Evolutionary conservation across 2,888 invertebrate species (phyloP).

Genomic region (Parapristionchus giblindavisi): DNA sequence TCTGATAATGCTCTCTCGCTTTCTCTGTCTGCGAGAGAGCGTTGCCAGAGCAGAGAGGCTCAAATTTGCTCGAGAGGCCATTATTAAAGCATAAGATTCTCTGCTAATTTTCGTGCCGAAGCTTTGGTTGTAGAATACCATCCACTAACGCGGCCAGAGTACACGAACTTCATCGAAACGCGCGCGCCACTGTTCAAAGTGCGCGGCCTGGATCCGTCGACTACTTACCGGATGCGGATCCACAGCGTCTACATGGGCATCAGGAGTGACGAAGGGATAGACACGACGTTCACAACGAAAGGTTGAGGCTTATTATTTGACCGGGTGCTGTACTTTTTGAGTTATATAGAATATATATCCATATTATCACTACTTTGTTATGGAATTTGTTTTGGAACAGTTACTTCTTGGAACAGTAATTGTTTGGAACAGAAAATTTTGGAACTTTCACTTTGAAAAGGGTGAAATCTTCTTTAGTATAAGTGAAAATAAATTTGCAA

Average conservation of each 20-base stretch:
- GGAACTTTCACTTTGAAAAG: too few species aligned
- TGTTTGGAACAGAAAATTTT: too few species aligned
- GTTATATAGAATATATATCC: too few species aligned
- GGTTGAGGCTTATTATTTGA: too few species aligned
- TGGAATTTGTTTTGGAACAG: too few species aligned
- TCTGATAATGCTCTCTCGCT: background rate
- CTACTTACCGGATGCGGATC: constrained; percentile 53
- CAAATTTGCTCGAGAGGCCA: too few species aligned
- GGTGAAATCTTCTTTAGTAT: too few species aligned
- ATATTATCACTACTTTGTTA: too few species aligned
- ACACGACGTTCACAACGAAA: constrained; percentile 32
- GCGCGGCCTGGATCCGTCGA: constrained; percentile 57
- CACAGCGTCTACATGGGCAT: constrained; percentile 8
- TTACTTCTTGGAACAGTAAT: too few species aligned
- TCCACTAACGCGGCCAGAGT: constrained; percentile 59
- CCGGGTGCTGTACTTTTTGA: too few species aligned
- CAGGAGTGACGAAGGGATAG: constrained; percentile 23
- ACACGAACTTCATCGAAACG: constrained; percentile 63
- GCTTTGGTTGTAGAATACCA: constrained; percentile 52
- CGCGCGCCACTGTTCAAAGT: constrained; percentile 57
- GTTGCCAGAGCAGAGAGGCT: too few species aligned
- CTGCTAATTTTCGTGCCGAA: background rate
- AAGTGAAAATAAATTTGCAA: too few species aligned
- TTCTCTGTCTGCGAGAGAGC: background rate
- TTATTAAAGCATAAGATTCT: background rate